These are phyloP conservation scores for Ophioderma brevispina DNA, from an alignment of 35 echinoderm and acorn worm genomes.

Conservation along the genomic window DNA sequence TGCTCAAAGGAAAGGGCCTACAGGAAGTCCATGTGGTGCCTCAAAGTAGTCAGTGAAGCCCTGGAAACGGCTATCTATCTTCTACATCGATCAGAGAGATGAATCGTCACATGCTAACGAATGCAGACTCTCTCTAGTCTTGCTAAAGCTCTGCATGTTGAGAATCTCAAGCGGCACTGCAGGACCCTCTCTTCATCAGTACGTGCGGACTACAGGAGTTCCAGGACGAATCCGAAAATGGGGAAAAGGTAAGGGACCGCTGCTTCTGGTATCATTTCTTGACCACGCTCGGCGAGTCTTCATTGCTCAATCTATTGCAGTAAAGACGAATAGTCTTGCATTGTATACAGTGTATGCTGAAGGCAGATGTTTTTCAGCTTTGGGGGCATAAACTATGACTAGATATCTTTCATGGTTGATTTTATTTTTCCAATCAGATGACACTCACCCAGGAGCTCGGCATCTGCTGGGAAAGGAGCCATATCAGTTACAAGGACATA, in stretches of 20 bases:
- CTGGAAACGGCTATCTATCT: too few species aligned
- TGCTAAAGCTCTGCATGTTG: too few species aligned
- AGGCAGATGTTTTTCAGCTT: constrained; percentile 65
- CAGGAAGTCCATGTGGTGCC: too few species aligned
- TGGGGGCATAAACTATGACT: constrained; percentile 13
- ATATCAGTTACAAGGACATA: constrained; percentile 56
- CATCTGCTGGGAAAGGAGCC: constrained; percentile 45
- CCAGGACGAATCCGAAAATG: constrained; percentile 17
- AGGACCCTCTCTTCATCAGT: neutral
- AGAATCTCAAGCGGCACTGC: too few species aligned
- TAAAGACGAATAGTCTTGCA: constrained; percentile 49
- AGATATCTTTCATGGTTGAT: constrained; percentile 51
- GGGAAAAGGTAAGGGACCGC: constrained; percentile 44
- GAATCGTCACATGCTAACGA: too few species aligned
- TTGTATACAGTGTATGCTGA: constrained; percentile 33
- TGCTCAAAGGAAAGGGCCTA: constrained; percentile 29
- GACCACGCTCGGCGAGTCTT: constrained; percentile 51
- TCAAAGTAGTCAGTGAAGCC: too few species aligned
- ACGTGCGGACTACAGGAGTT: neutral
- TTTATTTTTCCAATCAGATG: constrained; percentile 47
- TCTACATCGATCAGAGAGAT: too few species aligned
- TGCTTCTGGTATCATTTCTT: constrained; percentile 58
- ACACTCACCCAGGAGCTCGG: constrained; percentile 45
- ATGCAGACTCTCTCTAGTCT: too few species aligned
- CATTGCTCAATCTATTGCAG: constrained; percentile 38